Evolutionary conservation across 2,113 vertebrate genomes (phyloP), one percentile per base, ranked within the genome.

Genomic region (Halcyon senegalensis): DNA sequence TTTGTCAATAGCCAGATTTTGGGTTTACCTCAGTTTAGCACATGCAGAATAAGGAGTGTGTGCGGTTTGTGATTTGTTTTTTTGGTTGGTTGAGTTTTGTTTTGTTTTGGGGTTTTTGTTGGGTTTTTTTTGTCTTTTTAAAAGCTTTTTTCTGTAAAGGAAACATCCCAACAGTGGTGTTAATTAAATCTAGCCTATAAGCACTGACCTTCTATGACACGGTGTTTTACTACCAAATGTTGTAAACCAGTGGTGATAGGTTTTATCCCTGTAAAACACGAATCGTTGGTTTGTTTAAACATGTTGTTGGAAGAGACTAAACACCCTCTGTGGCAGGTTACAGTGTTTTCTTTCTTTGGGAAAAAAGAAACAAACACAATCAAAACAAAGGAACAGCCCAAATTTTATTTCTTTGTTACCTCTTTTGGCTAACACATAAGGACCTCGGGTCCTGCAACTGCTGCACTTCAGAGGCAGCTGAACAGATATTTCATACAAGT

Each of bases 251-350:
- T 67, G 79, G 37, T 68, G 82, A 79, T 90, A 86, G 16, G 74
- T 66, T 74, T 31, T 48, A 7, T 12, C 11, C 8, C 16, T 62
- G 31, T 76, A 95, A 93, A 93, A 50, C 82, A 66, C 3, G 76
- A 93, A 82, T 84, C 69, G 87, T 91, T 60, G 58, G 6, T 78
- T 95, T 93, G 35, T 91, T 92, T 92, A 92, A 92, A 56, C 35
- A 50, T 20, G 5, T 58, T 74, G 70, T 55, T 81, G 82, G 48
- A 64, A 56, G 24, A 76, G 35, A 76, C 31, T 64, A 81, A 78
- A 23, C 17, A 91, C 82, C 24, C 53, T 90, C 70, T 73, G 44
- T 76, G 72, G 25, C 55, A 46, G 50, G 58, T 83, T 75, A 58
- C n/a, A 66, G 11, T 50, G 56, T n/a, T 14, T 73, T 91, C 75